Base-by-base conservation (phyloP, 2,888 invertebrate species). In the Epistrophe grossulariae region DNA sequence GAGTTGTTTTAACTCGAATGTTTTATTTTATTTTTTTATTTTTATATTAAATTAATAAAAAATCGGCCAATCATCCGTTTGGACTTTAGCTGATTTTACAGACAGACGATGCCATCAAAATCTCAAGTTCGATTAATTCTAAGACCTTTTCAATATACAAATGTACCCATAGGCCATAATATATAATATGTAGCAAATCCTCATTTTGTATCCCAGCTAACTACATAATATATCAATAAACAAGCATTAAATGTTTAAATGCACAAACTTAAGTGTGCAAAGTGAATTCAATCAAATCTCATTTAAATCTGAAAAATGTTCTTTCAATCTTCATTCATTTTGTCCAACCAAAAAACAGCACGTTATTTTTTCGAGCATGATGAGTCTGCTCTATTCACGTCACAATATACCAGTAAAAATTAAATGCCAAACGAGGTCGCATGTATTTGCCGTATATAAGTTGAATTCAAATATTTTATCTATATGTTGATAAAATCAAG, bases 281-380 rank as follows among this genome's bases (percentile, higher is more conserved):
- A 87, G 82, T 87, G 85, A 82, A 79, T 82, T 87, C 82, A 87
- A 87, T 87, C 85, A 87, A 70, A 87, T 79, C 82, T 82, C 85
- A 87, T 87, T 87, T 57, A 74, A 82, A 48, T 73, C 68, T 72
- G 70, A 81, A 64, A 73, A 73, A 70, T 62, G 43, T 40, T 55
- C 62, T 70, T 64, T 52, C 79, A 55, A 52, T 57, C 73, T 52
- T 60, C 28, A 66, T 74, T 48, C 62, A 48, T 40, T 13, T 35
- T 59, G 50, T 66, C 68, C 66, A 0, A 45, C 31, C n/a, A 28
- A 24, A 17, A n/a, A 64, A 45, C n/a, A 60, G 13, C 43, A 74
- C 50, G 59, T 38, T 66, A 35, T 43, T 64, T 62, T 24, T 68
- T 52, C 19, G 31, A 60, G 50, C 40, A 9, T 50, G 17, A 35